Conservation (phyloP, 2,888 invertebrate genomes). For the Drosophila formosana region DNA sequence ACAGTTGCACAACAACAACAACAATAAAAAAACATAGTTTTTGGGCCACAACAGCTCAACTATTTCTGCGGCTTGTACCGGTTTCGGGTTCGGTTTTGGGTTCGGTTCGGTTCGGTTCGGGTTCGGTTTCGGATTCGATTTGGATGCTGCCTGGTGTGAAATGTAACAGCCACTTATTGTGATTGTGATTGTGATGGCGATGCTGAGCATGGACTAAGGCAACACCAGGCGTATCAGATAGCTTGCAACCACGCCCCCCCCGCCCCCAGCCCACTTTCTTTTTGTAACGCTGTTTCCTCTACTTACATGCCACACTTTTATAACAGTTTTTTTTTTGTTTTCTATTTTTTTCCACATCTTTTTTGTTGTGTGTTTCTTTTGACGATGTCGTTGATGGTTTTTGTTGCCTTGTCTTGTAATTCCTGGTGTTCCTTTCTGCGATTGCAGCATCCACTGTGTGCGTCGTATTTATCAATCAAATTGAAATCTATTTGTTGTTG, state of each 20-base stretch:
- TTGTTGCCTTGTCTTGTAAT: conserved; percentile 49
- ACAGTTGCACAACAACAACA: conserved; percentile 40
- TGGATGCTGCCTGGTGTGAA: conserved; percentile 68
- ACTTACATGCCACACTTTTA: conserved; percentile 3
- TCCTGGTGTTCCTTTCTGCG: conserved; percentile 47
- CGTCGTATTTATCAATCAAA: conserved; percentile 76
- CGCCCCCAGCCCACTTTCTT: background rate
- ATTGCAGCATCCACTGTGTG: conserved; percentile 57
- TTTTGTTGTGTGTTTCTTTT: conserved; percentile 25
- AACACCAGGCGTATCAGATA: conserved; percentile 59
- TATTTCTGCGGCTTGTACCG: conserved; percentile 60
- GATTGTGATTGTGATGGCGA: conserved; percentile 58
- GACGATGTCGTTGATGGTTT: conserved; percentile 58
- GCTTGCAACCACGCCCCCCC: conserved; percentile 21
- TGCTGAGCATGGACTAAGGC: conserved; percentile 19
- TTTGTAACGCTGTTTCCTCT: background rate
- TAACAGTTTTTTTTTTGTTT: conserved; percentile 1
- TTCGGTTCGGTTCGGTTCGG: background rate
- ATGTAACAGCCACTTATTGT: conserved; percentile 81
- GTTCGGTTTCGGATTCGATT: conserved; percentile 10
- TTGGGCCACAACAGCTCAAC: conserved; percentile 48
- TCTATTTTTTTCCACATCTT: background rate
- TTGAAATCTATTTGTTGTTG: conserved; percentile 77
- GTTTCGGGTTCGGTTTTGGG: conserved; percentile 8
- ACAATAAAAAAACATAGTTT: background rate